Conservation (phyloP, 2,113 vertebrate genomes). For the Rhea pennata region DNA sequence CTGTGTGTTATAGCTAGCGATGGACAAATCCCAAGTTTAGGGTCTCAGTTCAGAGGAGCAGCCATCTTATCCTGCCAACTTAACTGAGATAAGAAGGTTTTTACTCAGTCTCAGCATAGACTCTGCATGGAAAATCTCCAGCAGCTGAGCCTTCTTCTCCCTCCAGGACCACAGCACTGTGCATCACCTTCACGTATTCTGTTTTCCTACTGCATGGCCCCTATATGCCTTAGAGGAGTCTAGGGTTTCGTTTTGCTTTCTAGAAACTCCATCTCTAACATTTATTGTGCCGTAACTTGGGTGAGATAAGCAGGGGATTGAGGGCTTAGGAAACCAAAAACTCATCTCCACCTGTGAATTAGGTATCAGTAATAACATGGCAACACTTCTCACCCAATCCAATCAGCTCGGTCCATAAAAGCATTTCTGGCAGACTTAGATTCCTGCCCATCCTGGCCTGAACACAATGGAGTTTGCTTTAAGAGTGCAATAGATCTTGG, state of each 20-base stretch:
- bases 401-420: not conserved
- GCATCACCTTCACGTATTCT: not conserved
- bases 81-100: rapidly evolving
- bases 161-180: not conserved
- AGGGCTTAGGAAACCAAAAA: not conserved
- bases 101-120: not conserved
- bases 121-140: not conserved
- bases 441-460: not conserved
- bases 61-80: not conserved
- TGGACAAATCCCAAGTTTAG: not conserved
- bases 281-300: too few relatives aligned
- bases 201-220: not conserved
- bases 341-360: not conserved
- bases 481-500: not conserved
- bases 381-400: not conserved
- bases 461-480: not conserved
- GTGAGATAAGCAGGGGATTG: not conserved
- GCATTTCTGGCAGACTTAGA: not conserved
- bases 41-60: not conserved
- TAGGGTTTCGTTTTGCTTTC: not conserved
- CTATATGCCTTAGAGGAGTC: rapidly evolving
- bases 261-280: not conserved
- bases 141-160: not conserved
- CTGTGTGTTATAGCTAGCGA: not conserved
- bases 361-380: not conserved